Conservation (phyloP, 2,888 invertebrate species). For the Seira ritae region DNA sequence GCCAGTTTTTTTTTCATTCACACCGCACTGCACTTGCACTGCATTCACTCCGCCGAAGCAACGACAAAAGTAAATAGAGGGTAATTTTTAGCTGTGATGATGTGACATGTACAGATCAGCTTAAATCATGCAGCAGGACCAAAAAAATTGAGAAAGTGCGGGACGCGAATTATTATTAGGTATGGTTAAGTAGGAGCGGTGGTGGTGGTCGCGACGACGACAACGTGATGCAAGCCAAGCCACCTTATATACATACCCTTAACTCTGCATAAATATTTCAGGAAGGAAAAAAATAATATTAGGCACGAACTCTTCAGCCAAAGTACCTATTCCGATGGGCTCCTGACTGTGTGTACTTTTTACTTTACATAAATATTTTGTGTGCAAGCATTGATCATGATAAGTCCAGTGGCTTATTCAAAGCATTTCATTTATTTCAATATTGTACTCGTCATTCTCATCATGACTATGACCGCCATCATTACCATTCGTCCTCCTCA, state of each 20-base stretch:
- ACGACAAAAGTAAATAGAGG: neutral
- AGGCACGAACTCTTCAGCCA: neutral
- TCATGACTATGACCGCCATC: conserved; percentile 1
- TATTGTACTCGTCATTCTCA: conserved; percentile 45
- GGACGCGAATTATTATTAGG: conserved; percentile 1
- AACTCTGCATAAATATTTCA: neutral
- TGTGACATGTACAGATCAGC: conserved; percentile 62
- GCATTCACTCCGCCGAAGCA: neutral
- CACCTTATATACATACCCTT: too few species aligned
- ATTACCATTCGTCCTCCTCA: conserved; percentile 31
- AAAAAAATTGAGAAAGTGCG: conserved; percentile 25
- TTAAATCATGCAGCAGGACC: conserved; percentile 61
- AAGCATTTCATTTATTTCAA: conserved; percentile 57
- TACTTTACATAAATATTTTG: conserved; percentile 21
- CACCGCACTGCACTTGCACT: neutral
- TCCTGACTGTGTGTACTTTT: neutral
- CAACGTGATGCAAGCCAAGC: too few species aligned
- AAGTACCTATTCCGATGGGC: neutral
- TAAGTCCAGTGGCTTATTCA: conserved; percentile 58
- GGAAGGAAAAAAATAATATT: neutral
- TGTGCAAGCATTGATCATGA: conserved; percentile 19
- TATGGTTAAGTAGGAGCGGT: neutral
- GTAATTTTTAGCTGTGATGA: neutral
- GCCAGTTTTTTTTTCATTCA: neutral
- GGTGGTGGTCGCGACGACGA: too few species aligned